These are phyloP conservation scores for Notodonta ziczac DNA, from an alignment of 2,888 invertebrate species.

Conservation along the genomic window DNA sequence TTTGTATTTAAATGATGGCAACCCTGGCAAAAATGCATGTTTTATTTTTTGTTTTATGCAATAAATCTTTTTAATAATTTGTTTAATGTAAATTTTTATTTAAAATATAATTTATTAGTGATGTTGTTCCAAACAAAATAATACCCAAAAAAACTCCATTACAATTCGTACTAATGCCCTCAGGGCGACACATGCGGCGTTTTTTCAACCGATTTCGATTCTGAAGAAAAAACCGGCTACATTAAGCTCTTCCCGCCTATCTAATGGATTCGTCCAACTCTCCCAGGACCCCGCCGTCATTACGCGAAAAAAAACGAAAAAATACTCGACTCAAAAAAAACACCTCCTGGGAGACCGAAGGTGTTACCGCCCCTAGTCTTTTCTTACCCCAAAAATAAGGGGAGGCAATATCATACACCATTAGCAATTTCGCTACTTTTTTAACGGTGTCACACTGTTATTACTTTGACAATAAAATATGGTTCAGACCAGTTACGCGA, in stretches of 20 bases:
- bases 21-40: neutral
- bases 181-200: conserved; percentile 64
- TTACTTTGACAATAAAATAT: neutral
- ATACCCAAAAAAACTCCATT: conserved; percentile 52
- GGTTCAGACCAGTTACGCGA: neutral
- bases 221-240: conserved; percentile 69
- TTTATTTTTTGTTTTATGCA: neutral
- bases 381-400: conserved; percentile 78
- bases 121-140: neutral
- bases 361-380: conserved; percentile 80
- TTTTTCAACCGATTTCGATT: conserved; percentile 66
- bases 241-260: conserved; percentile 81
- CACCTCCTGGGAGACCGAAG: conserved; percentile 80
- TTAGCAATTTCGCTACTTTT: conserved; percentile 84
- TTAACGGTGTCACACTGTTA: conserved; percentile 82
- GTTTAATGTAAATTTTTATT: neutral
- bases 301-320: conserved; percentile 71
- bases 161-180: conserved; percentile 66
- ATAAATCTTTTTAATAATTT: neutral
- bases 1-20: conserved; percentile 1
- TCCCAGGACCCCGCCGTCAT: conserved; percentile 80
- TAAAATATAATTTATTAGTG: neutral
- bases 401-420: conserved; percentile 86
- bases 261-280: conserved; percentile 83
- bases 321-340: conserved; percentile 67